Evolutionary conservation across 2,888 invertebrate species (phyloP).

Genomic region (Amblyjoppa proteus): DNA sequence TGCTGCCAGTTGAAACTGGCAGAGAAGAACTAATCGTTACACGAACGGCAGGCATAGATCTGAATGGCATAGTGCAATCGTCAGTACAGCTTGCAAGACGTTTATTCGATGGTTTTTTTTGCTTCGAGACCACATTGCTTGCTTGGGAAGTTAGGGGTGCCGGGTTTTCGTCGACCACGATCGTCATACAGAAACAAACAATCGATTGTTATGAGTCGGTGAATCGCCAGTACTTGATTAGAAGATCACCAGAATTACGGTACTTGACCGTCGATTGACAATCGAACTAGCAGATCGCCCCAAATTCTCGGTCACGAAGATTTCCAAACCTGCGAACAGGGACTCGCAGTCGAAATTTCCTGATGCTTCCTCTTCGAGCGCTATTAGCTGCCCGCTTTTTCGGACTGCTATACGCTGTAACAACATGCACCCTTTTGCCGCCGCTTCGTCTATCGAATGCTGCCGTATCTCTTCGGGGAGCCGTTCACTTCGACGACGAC

Average conservation of each 20-base stretch:
- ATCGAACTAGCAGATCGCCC: slow-evolving; percentile 76
- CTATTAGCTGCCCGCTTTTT: slow-evolving; percentile 8
- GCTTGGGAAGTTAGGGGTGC: slow-evolving; percentile 75
- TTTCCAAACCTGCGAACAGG: slow-evolving; percentile 64
- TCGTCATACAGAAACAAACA: slow-evolving; percentile 71
- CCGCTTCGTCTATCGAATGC: no score
- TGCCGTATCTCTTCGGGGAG: slow-evolving; percentile 43
- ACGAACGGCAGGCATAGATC: neutral
- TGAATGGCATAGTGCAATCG: slow-evolving; percentile 47
- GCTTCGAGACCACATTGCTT: slow-evolving; percentile 70
- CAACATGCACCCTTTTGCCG: slow-evolving; percentile 4
- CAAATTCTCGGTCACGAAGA: slow-evolving; percentile 74
- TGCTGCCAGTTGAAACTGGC: no score
- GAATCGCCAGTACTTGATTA: no score
- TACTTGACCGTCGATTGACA: slow-evolving; percentile 66
- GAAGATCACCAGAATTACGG: no score
- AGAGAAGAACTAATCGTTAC: no score
- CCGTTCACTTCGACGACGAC: slow-evolving; percentile 36
- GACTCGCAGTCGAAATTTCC: no score
- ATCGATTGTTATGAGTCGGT: neutral
- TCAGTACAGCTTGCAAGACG: slow-evolving; percentile 74
- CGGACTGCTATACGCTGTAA: slow-evolving; percentile 1
- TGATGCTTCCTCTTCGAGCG: no score
- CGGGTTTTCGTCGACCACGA: slow-evolving; percentile 67
- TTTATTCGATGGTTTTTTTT: slow-evolving; percentile 72